A percentile compares a stretch with the other conserved stretches of the same genome.
These are phyloP conservation scores for Nomada flava DNA, from an alignment of 2,888 invertebrate genomes.

Conservation along the genomic window DNA sequence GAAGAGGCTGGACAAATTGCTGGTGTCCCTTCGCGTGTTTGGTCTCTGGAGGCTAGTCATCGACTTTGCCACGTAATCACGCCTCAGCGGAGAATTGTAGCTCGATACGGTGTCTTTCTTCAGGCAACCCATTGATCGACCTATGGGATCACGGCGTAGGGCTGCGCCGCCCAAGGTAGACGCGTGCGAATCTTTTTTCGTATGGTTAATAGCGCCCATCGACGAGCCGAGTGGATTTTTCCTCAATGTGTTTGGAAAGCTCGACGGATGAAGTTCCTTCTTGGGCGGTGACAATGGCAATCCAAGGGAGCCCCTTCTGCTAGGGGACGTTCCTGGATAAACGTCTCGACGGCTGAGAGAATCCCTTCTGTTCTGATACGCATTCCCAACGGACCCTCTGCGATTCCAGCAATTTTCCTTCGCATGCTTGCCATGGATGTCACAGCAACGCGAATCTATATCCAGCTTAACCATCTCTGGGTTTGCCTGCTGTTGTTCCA, in stretches of 20 bases:
- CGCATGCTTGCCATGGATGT: conserved; percentile 87
- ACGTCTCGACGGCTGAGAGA: conserved; percentile 69
- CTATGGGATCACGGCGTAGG: conserved; percentile 85
- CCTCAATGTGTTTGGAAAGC: conserved; percentile 89
- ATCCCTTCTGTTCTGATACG: conserved; percentile 84
- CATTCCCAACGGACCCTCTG: conserved; percentile 87
- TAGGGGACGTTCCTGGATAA: conserved; percentile 65
- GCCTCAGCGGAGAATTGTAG: conserved; percentile 78
- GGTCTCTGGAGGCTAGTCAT: conserved; percentile 80
- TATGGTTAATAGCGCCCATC: conserved; percentile 78
- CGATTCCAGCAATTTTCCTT: conserved; percentile 85
- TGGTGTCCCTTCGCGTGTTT: conserved; percentile 66
- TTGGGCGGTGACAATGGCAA: conserved; percentile 86
- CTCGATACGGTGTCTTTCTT: conserved; percentile 77
- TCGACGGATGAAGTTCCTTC: conserved; percentile 89
- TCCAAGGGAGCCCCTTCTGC: conserved; percentile 86
- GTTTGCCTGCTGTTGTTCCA: conserved; percentile 84
- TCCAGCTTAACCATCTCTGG: conserved; percentile 84
- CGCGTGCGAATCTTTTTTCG: conserved; percentile 72
- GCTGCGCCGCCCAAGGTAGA: conserved; percentile 69
- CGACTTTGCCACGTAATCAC: conserved; percentile 82
- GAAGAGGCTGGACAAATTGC: conserved; percentile 73
- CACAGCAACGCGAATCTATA: conserved; percentile 87
- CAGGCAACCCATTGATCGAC: conserved; percentile 79
- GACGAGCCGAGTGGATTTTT: conserved; percentile 86